These are phyloP conservation scores for Apodemia hepburni DNA, from an alignment of 2,888 invertebrate genomes.

Conservation along the genomic window DNA sequence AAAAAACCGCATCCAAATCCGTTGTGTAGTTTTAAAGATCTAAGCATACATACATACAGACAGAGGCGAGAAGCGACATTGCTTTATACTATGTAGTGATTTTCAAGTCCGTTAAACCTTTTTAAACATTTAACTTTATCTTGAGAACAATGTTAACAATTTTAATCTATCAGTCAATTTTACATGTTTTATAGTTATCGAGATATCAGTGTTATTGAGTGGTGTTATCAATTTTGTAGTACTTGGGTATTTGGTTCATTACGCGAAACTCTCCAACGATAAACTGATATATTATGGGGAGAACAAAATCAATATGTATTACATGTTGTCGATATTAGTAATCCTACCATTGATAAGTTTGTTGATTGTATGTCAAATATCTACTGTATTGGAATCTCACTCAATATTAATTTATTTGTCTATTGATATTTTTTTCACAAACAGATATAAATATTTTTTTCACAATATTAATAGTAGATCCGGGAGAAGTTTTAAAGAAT, in stretches of 20 bases:
- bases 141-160: background rate
- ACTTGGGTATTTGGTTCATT: constrained; percentile 47
- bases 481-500: no score
- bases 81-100: no score
- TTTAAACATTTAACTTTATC: constrained; percentile 2
- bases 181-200: constrained; percentile 13
- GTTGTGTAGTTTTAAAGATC: no score
- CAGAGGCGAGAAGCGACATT: no score
- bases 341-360: background rate
- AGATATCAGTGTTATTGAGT: constrained; percentile 44
- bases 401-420: background rate
- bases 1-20: no score
- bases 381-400: background rate
- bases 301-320: constrained; percentile 43
- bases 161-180: constrained; percentile 4
- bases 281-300: constrained; percentile 44
- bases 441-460: no score
- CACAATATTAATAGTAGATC: no score
- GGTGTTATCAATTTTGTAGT: constrained; percentile 44
- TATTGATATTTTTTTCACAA: background rate
- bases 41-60: no score
- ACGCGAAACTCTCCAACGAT: constrained; percentile 44
- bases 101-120: background rate
- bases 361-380: constrained; percentile 6
- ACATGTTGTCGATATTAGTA: constrained; percentile 3